Evolutionary conservation across 2,797 vertebrate species (phyloP).

Genomic region (Parauchenoglanis ngamensis): DNA sequence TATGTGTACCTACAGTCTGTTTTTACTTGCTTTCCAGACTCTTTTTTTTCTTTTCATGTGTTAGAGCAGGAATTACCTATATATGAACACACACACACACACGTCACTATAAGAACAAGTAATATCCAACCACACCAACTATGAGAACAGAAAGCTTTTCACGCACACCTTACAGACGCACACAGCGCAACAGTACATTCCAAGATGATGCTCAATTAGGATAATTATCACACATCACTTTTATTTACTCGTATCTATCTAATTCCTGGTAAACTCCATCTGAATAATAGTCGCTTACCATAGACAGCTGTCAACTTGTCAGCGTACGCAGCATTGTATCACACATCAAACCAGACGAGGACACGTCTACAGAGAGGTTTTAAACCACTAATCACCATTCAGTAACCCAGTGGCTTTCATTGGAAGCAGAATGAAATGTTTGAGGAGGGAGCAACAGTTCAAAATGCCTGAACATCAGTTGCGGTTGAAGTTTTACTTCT

Average conservation of each 20-base stretch:
- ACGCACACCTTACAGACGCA: background rate
- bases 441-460: background rate
- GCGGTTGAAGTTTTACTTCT: background rate
- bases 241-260: background rate
- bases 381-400: conserved; percentile 5
- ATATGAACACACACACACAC: too few relatives aligned
- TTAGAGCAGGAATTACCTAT: background rate
- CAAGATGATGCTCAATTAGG: background rate
- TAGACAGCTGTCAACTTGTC: conserved; percentile 12
- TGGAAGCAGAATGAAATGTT: background rate
- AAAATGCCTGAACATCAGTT: background rate
- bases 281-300: conserved; percentile 4
- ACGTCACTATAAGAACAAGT: background rate
- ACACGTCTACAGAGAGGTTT: conserved; percentile 12
- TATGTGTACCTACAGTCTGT: background rate
- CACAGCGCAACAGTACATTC: background rate
- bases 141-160: background rate
- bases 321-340: conserved; percentile 7
- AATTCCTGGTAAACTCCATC: background rate
- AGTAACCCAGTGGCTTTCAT: background rate
- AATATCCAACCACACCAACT: background rate
- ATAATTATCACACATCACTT: conserved; percentile 4
- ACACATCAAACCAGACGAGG: conserved; percentile 18
- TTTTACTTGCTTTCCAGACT: background rate
- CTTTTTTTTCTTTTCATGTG: too few relatives aligned